phyloP scores from a whole-genome alignment of 1,140 invertebrate genomes.

The Drosophila pandora region DNA sequence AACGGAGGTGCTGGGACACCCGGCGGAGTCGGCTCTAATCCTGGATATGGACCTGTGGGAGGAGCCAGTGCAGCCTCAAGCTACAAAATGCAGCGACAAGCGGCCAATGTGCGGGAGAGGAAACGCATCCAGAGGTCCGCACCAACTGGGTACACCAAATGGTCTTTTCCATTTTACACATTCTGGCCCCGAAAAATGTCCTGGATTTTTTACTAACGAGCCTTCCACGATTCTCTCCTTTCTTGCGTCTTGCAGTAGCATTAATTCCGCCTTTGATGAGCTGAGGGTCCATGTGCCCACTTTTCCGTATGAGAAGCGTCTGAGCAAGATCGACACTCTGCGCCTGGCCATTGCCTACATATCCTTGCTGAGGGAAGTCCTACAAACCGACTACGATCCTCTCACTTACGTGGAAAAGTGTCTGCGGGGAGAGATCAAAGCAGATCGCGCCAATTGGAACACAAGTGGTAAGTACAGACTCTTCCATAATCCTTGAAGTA shows the following conservation, averaged over 20 bases:
- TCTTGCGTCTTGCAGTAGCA: conserved; percentile 91
- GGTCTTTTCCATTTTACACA: conserved; percentile 79
- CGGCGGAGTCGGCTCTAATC: conserved; percentile 34
- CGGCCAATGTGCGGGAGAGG: conserved; percentile 96
- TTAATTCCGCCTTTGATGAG: conserved; percentile 99
- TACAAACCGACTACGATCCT: conserved; percentile 95
- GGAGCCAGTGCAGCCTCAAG: conserved; percentile 87
- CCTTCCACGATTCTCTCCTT: conserved; percentile 17
- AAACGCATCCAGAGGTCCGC: conserved; percentile 98
- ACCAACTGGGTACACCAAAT: conserved; percentile 88
- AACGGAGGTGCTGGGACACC: conserved; percentile 23
- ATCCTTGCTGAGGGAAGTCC: conserved; percentile 94
- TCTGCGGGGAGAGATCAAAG: conserved; percentile 93
- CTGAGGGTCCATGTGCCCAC: conserved; percentile 97
- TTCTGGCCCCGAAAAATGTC: background rate
- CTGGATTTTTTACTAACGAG: conserved; percentile 42
- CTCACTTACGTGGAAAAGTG: conserved; percentile 97
- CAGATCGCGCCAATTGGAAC: conserved; percentile 95
- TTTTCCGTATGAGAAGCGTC: conserved; percentile 98
- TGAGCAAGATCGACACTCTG: conserved; percentile 98
- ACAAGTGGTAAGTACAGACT: conserved; percentile 91
- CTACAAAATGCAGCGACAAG: conserved; percentile 94
- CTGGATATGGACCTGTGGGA: conserved; percentile 63
- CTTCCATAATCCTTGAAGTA: no score
- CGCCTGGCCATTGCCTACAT: conserved; percentile 98